Percentiles rank a stretch among this genome's conserved stretches.
Conservation (phyloP, 1,140 invertebrate genomes). For the Ceratina australensis region DNA sequence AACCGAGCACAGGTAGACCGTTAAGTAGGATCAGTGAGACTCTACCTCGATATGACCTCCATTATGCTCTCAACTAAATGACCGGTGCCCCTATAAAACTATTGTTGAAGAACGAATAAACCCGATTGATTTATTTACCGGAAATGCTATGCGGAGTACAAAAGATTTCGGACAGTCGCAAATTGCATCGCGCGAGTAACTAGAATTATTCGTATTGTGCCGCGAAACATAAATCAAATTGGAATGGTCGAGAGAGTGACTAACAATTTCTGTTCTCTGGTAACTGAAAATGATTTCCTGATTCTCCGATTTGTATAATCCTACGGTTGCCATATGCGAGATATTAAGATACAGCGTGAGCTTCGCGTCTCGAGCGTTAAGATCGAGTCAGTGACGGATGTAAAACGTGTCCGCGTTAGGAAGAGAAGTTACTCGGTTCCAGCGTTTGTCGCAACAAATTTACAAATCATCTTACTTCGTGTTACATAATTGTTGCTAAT, state of each 20-base stretch:
- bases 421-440: background rate
- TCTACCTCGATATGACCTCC: background rate
- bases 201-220: too few relatives aligned
- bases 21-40: conserved; percentile 41
- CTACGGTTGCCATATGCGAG: background rate
- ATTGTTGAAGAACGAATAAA: background rate
- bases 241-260: too few relatives aligned
- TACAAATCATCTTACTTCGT: conserved; percentile 17
- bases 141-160: background rate
- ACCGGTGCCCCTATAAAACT: background rate
- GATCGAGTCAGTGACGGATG: background rate
- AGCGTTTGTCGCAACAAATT: conserved; percentile 3
- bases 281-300: background rate
- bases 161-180: background rate
- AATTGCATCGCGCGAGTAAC: background rate
- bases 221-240: too few relatives aligned
- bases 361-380: background rate
- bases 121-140: background rate
- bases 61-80: conserved; percentile 37
- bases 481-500: conserved; percentile 25
- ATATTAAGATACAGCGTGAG: background rate
- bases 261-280: too few relatives aligned
- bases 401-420: background rate
- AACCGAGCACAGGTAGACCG: conserved; percentile 38
- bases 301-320: background rate